phyloP scores from a whole-genome alignment of 2,797 vertebrate species.

The Parambassis ranga region DNA sequence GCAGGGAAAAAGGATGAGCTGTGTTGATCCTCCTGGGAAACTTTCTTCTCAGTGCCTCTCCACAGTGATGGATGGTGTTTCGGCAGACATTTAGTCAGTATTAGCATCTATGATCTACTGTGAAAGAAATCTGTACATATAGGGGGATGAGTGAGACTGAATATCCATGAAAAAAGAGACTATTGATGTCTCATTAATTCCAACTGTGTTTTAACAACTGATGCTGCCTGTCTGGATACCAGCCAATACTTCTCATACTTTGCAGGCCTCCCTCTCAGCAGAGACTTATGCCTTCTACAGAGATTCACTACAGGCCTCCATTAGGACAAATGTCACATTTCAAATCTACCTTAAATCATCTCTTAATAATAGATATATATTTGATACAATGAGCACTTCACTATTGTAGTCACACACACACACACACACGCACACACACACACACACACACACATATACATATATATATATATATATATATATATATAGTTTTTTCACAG shows the following conservation, averaged over 20 bases:
- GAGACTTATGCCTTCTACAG: conserved; percentile 14
- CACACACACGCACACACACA: too few relatives aligned
- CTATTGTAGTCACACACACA: too few relatives aligned
- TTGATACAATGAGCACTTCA: too few relatives aligned
- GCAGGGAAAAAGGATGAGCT: neutral
- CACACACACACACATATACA: too few relatives aligned
- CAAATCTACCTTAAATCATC: neutral
- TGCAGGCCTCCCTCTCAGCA: neutral
- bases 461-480: too few relatives aligned
- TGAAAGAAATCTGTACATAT: conserved; percentile 29
- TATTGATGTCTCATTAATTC: conserved; percentile 50
- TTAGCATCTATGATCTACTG: conserved; percentile 15
- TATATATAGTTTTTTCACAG: too few relatives aligned
- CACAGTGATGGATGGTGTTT: conserved; percentile 13
- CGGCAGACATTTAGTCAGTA: neutral
- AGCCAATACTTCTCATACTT: conserved; percentile 13
- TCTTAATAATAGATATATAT: too few relatives aligned
- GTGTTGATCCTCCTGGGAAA: neutral
- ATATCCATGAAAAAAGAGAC: conserved; percentile 5
- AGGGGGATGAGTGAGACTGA: conserved; percentile 31
- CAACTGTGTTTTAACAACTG: conserved; percentile 36
- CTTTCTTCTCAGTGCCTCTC: neutral
- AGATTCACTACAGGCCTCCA: neutral
- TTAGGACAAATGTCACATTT: neutral
- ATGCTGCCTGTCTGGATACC: conserved; percentile 23